Conservation (phyloP, 2,888 invertebrate genomes). For the Bhutanitis thaidina region DNA sequence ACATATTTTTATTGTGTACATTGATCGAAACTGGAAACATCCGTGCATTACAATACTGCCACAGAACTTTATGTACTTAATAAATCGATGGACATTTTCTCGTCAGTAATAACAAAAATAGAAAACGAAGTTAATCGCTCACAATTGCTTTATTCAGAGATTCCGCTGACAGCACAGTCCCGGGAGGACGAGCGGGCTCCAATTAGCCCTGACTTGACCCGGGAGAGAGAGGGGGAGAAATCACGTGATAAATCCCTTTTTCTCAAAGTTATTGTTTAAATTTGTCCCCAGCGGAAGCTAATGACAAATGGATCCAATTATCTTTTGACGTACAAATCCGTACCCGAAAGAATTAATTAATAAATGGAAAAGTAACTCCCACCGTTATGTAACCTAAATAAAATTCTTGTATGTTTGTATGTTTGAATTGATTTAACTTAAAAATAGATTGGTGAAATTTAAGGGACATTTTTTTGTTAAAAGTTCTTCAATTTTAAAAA, state of each 20-base stretch:
- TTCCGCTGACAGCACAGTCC: background rate
- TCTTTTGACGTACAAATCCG: background rate
- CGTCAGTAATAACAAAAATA: background rate
- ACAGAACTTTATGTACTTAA: no score
- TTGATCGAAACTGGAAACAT: no score
- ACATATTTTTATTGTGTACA: no score
- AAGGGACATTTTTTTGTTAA: no score
- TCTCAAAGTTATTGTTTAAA: background rate
- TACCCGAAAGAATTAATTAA: background rate
- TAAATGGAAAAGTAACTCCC: no score
- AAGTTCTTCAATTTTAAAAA: no score
- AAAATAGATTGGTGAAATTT: no score
- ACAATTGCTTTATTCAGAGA: background rate
- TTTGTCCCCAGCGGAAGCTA: background rate
- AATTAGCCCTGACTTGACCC: conserved; percentile 4
- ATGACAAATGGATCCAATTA: background rate
- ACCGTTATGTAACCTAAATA: no score
- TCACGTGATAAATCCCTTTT: background rate
- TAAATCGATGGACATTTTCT: background rate
- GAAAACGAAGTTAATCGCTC: background rate
- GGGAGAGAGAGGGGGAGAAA: background rate
- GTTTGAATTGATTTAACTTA: no score
- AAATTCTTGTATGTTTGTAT: no score
- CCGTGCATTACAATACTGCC: no score
- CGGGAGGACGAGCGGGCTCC: background rate